Evolutionary conservation across 2,113 vertebrate genomes (phyloP).

Genomic region (Melanocharis versteri): DNA sequence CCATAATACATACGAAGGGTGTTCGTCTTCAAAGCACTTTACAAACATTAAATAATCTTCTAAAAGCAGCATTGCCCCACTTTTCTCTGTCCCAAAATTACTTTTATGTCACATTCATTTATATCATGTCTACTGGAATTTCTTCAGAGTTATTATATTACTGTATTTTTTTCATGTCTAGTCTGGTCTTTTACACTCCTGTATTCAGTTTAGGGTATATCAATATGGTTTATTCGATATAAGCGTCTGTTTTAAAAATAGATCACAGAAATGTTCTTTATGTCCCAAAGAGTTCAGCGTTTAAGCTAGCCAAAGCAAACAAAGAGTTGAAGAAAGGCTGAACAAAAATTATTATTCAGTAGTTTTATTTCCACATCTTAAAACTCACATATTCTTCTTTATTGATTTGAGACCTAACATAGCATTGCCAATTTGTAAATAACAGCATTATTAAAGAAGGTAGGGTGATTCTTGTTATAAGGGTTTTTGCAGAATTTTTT

Average conservation of each 20-base stretch:
- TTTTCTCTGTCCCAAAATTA: not conserved
- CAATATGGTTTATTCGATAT: not conserved
- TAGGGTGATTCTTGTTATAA: not conserved
- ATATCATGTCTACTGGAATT: not conserved
- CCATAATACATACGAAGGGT: accelerated
- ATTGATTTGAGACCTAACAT: not conserved
- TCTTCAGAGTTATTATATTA: not conserved
- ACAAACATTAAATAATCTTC: not conserved
- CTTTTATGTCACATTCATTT: slow-evolving; percentile 12
- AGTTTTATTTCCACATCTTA: not conserved
- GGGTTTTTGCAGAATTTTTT: not conserved
- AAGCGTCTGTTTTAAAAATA: slow-evolving; percentile 4
- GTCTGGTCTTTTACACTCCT: not conserved
- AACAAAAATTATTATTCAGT: not conserved
- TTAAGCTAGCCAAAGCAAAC: slow-evolving; percentile 8
- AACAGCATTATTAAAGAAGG: not conserved
- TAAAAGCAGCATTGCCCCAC: not conserved
- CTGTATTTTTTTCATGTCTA: not conserved
- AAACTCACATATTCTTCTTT: not conserved
- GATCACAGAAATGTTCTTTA: not conserved
- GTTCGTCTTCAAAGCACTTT: not conserved
- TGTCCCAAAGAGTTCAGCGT: not conserved
- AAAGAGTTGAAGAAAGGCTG: not conserved
- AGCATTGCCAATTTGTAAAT: not conserved
- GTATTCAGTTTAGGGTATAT: not conserved